phyloP scores from a whole-genome alignment of 2,888 invertebrate species.

The Ceramica pisi region DNA sequence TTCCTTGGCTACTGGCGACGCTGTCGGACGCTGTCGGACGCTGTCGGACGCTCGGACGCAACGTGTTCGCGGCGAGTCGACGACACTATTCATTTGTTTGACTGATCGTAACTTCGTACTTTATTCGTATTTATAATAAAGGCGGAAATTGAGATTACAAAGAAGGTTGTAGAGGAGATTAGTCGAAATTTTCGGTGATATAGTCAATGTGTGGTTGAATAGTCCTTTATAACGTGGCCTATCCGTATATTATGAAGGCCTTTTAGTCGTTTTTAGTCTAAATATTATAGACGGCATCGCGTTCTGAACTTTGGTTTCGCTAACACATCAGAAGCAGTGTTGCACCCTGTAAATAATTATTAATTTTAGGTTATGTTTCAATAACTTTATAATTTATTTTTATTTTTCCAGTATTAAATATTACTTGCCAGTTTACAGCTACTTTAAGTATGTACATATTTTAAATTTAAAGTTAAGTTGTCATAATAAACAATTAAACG shows the following conservation, averaged over 20 bases:
- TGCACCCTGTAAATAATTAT: slow-evolving; percentile 64
- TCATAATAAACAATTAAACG: slow-evolving; percentile 73
- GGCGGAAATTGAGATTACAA: slow-evolving; percentile 67
- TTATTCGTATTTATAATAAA: slow-evolving; percentile 62
- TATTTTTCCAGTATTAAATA: slow-evolving; percentile 85
- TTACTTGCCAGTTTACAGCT: slow-evolving; percentile 87
- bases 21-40: slow-evolving; percentile 15
- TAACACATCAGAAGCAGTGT: slow-evolving; percentile 51
- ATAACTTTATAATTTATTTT: slow-evolving; percentile 83
- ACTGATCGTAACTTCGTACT: slow-evolving; percentile 74
- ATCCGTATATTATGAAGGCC: slow-evolving; percentile 65
- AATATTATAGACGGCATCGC: slow-evolving; percentile 55
- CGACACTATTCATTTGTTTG: slow-evolving; percentile 61
- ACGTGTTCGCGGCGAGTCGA: slow-evolving; percentile 30
- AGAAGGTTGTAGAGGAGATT: slow-evolving; percentile 67
- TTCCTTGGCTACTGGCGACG: slow-evolving; percentile 58
- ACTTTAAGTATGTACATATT: slow-evolving; percentile 82
- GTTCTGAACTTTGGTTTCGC: slow-evolving; percentile 56
- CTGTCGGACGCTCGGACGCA: slow-evolving; percentile 28
- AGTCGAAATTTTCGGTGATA: slow-evolving; percentile 64
- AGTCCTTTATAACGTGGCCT: slow-evolving; percentile 67
- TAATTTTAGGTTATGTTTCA: slow-evolving; percentile 72
- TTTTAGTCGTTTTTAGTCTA: slow-evolving; percentile 64
- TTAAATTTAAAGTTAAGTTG: slow-evolving; percentile 70
- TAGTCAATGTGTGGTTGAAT: slow-evolving; percentile 71